Evolutionary conservation across 2,888 invertebrate species (phyloP), one percentile per base, ranked within the genome.

Genomic region (Caenorhabditis sinica): DNA sequence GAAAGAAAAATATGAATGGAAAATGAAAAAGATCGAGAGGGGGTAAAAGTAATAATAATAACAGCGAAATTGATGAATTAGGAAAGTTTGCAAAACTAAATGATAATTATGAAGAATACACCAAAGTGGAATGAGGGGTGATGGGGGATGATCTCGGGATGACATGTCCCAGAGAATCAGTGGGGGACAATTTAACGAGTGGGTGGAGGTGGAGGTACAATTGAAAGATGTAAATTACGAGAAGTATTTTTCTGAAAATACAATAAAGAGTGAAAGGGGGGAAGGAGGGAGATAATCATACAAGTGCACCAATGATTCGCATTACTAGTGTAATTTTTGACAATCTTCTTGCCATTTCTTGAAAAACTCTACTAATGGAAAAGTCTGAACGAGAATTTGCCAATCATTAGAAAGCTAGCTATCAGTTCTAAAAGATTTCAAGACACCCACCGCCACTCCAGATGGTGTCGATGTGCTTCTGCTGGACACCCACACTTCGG

Each of bases 391-490:
- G 2, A n/a, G 5, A 61, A 73, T 20, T 33, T 63, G 49, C 15
- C 49, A n/a, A 43, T 53, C 1, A 40, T 66, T 25, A 56, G 25
- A 53, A 53, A 17, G 28, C 6, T 11, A 23, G 43, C 56, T 58
- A 51, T 1, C 4, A 45, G 56, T 33, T 2, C 20, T 20, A 20
- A 4, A 58, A 45, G 30, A 30, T 17, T 30, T 45, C 28, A 6
- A n/a, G 56, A 58, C 66, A 28, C 30, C 60, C 58, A 76, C 17
- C 45, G 33, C 49, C 76, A 30, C 76, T 76, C 76, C 76, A 68
- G 68, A 76, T 33, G 76, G 76, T 49, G 76, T 68, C 76, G 11
- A 25, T 33, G 66, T 45, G 68, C 68, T 76, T 49, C 40, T 75
- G 75, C 75, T 28, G 75, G 76, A 58, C 76, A 76, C 33, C 33